phyloP scores from a whole-genome alignment of 2,888 invertebrate genomes.

The Athripsodes cinereus region DNA sequence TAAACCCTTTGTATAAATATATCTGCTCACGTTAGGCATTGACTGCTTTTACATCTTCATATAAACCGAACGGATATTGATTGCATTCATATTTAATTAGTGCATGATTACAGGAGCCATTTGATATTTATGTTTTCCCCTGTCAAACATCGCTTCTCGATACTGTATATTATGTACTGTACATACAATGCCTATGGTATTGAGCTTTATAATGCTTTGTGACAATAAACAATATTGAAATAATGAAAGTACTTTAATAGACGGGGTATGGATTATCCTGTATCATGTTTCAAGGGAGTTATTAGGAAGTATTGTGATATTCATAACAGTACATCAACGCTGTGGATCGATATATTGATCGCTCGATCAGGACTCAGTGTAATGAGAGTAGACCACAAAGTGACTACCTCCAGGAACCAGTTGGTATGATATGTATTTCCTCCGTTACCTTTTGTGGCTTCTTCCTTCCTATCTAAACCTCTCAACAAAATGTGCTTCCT shows the following conservation, averaged over 20 bases:
- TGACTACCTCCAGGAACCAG: background rate
- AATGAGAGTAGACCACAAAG: background rate
- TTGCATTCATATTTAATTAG: too few species aligned
- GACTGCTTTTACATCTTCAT: too few species aligned
- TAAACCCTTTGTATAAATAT: too few species aligned
- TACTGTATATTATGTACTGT: too few species aligned
- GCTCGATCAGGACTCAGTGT: background rate
- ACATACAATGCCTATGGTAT: too few species aligned
- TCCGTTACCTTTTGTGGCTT: constrained; percentile 2
- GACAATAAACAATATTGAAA: background rate
- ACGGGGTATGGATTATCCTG: background rate
- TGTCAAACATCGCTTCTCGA: too few species aligned
- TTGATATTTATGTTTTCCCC: too few species aligned
- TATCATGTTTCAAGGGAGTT: background rate
- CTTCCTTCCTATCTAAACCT: constrained; percentile 19
- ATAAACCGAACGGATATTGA: too few species aligned
- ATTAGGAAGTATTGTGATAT: background rate
- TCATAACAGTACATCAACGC: background rate
- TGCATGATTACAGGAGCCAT: too few species aligned
- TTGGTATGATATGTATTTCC: background rate
- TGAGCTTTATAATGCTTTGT: background rate
- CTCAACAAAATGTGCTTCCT: too few species aligned
- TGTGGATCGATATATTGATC: background rate
- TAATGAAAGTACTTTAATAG: background rate
- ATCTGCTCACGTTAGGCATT: too few species aligned